Evolutionary conservation across 1,140 invertebrate species (phyloP), one percentile per base, ranked within the genome.

Genomic region (Chlorops oryzae): DNA sequence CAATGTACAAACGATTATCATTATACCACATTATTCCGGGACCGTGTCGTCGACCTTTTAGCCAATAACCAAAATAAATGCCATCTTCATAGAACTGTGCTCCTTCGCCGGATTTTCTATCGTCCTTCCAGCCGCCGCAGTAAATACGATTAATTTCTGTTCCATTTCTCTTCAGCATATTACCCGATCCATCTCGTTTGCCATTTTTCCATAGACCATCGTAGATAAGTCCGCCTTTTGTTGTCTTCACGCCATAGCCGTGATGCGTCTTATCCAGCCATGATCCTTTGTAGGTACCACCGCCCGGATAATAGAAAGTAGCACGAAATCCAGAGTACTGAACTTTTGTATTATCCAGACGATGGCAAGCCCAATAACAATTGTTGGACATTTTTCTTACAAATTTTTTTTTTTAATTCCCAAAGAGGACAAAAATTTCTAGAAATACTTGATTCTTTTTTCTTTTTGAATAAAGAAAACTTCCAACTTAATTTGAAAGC

Each of bases 1-100:
- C 80, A 45, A 78, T 65, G 55, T 80, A 81, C 56, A 75, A 79
- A 22, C 60, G 58, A 1, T 75, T 74, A 58, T 78, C 62, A 0
- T 38, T 47, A 49, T 75, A 73, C 79, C 78, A 80, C 53, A 78
- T 73, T 23, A 73, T 67, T 5, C 84, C 85, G 53, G 80, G 75
- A 2, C 83, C 83, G 46, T 82, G 65, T 13, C 79, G 70, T n/a
- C 42, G 45, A n/a, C 65, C 73, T 18, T 64, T 48, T 17, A 62
- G 51, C 79, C 79, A 81, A n/a, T 62, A 45, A 3, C 64, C 66
- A 37, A 62, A 70, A 56, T 67, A 70, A 5, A 67, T 55, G 0
- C 67, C 67, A 38, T 70, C 59, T 2, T 52, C 4, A 51, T 67
- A 70, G 44, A 65, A 63, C 20, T 70, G 55, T 22, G 65, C 67